A percentile compares a stretch with the other conserved stretches of the same genome.
Evolutionary conservation across 2,888 invertebrate species (phyloP).

Genomic region (Troglohyphantes excavatus): DNA sequence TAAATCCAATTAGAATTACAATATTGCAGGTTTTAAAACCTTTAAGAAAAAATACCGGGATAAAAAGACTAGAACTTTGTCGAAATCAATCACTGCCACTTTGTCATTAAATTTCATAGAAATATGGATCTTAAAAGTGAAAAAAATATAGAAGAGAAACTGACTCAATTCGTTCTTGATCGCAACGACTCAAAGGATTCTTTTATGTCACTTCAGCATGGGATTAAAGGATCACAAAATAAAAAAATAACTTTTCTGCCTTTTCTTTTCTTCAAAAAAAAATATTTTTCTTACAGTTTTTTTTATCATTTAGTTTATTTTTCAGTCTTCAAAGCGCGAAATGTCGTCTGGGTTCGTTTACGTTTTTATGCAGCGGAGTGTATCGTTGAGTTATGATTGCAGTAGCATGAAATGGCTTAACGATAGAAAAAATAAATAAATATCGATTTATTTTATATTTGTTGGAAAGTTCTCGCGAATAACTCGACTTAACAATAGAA

Average conservation of each 20-base stretch:
- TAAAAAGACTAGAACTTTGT: no score
- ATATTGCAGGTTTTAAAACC: no score
- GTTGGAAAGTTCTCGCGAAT: no score
- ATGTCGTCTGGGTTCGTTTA: constrained; percentile 17
- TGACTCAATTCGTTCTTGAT: constrained; percentile 26
- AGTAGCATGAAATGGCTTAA: neutral
- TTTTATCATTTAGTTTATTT: constrained; percentile 2
- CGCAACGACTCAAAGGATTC: neutral
- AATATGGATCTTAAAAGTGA: no score
- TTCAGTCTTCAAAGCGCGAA: neutral
- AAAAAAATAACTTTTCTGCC: neutral
- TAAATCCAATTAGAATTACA: no score
- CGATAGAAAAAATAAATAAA: no score
- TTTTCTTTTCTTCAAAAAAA: neutral
- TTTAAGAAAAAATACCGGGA: no score
- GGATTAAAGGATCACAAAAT: constrained; percentile 24
- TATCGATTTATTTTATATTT: no score
- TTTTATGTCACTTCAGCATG: constrained; percentile 6
- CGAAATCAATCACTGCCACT: no score
- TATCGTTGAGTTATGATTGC: constrained; percentile 32
- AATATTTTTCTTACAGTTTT: neutral
- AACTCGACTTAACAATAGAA: no score
- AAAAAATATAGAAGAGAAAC: neutral
- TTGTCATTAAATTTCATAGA: no score
- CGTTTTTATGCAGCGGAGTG: constrained; percentile 34